Evolutionary conservation across 2,797 vertebrate species (phyloP).

Genomic region (Phataginus tricuspis): DNA sequence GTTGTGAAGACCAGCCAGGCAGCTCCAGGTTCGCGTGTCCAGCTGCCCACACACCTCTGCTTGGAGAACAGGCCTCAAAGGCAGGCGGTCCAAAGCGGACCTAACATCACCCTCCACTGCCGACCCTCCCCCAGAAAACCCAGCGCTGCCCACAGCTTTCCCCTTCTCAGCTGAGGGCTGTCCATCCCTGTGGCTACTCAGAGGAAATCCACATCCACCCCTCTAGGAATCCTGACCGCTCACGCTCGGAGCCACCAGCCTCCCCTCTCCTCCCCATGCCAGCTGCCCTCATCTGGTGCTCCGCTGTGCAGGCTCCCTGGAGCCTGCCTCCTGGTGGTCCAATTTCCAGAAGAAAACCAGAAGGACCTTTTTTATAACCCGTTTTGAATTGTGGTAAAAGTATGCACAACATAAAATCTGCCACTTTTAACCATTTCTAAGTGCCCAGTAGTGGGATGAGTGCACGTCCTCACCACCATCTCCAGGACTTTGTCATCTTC

Average conservation of each 20-base stretch:
- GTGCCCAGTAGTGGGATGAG: neutral
- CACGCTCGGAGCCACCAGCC: neutral
- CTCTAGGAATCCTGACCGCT: neutral
- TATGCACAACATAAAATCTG: neutral
- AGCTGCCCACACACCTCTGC: neutral
- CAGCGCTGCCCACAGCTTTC: too few relatives aligned
- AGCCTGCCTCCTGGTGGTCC: neutral
- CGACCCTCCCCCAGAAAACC: too few relatives aligned
- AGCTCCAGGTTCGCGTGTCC: neutral
- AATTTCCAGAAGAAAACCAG: neutral
- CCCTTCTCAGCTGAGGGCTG: neutral
- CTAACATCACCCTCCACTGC: neutral
- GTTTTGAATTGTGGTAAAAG: neutral
- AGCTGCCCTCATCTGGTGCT: neutral
- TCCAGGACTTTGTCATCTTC: neutral
- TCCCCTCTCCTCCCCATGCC: rapidly evolving
- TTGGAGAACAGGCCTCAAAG: neutral
- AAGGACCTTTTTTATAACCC: too few relatives aligned
- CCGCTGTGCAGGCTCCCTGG: neutral
- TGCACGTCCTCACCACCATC: neutral
- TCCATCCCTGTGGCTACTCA: neutral
- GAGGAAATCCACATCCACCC: neutral
- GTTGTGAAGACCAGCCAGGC: neutral
- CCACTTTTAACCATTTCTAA: too few relatives aligned
- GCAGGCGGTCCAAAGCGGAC: neutral